Percentiles rank a stretch among this genome's conserved stretches.
Conservation (phyloP, 1,140 invertebrate genomes). For the Eciton burchellii region DNA sequence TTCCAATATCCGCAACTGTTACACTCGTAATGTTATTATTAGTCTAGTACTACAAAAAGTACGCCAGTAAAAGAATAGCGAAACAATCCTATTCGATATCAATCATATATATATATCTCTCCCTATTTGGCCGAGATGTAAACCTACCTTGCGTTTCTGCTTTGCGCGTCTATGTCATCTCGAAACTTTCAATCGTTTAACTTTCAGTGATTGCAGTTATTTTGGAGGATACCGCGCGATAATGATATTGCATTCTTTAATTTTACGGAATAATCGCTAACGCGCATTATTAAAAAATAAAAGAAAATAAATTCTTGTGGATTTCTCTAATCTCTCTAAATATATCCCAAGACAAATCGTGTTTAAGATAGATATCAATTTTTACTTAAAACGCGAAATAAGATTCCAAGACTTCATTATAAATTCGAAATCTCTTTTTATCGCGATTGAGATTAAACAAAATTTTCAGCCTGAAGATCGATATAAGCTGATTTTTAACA, state of each 20-base stretch:
- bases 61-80: neutral
- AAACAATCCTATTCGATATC: neutral
- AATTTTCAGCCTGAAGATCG: neutral
- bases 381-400: conserved; percentile 46
- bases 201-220: neutral
- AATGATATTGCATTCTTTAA: conserved; percentile 3
- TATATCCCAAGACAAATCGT: conserved; percentile 50
- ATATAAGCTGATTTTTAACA: neutral
- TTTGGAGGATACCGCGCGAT: neutral
- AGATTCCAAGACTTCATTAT: conserved; percentile 34
- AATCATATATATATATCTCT: neutral
- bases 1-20: neutral
- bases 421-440: conserved; percentile 5
- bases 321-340: conserved; percentile 39
- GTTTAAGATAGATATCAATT: conserved; percentile 50
- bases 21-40: conserved; percentile 4
- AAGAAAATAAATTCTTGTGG: conserved; percentile 30
- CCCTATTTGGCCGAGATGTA: neutral
- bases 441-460: neutral
- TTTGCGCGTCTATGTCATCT: neutral
- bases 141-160: conserved; percentile 28
- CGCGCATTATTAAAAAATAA: conserved; percentile 42
- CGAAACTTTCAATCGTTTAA: neutral
- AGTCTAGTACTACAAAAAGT: neutral
- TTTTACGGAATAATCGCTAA: neutral